Evolutionary conservation across 2,113 vertebrate species (phyloP).

Genomic region (Psilopogon haemacephalus): DNA sequence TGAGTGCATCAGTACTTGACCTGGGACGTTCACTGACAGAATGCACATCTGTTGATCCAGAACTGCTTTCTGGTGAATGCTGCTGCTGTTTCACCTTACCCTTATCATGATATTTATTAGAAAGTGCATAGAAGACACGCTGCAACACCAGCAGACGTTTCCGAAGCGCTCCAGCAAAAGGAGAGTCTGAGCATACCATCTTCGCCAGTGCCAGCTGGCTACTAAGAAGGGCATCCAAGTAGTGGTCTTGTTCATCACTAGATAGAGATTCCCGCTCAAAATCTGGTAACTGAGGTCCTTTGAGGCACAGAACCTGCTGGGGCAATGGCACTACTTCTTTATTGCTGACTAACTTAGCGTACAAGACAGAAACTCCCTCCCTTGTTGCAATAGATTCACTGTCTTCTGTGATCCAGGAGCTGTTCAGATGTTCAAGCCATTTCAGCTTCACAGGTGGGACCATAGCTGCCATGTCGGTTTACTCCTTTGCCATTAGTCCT

Average conservation of each 20-base stretch:
- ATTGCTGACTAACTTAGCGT: slow-evolving; percentile 91
- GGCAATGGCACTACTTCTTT: slow-evolving; percentile 95
- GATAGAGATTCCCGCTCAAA: slow-evolving; percentile 96
- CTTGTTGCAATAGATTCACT: slow-evolving; percentile 96
- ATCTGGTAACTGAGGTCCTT: slow-evolving; percentile 96
- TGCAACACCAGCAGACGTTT: slow-evolving; percentile 94
- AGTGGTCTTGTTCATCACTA: slow-evolving; percentile 98
- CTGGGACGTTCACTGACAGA: slow-evolving; percentile 91
- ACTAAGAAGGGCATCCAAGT: slow-evolving; percentile 94
- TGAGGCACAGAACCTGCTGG: slow-evolving; percentile 96
- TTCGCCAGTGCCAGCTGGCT: slow-evolving; percentile 97
- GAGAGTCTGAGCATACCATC: slow-evolving; percentile 98
- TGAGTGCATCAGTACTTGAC: slow-evolving; percentile 93
- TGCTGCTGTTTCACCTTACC: slow-evolving; percentile 96
- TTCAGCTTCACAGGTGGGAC: slow-evolving; percentile 97
- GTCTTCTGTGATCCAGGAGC: slow-evolving; percentile 98
- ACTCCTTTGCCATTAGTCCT: slow-evolving; percentile 90
- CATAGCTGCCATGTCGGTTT: slow-evolving; percentile 90
- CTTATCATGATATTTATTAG: slow-evolving; percentile 97
- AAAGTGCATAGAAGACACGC: slow-evolving; percentile 95
- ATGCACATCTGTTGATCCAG: slow-evolving; percentile 87
- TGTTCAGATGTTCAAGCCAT: slow-evolving; percentile 98
- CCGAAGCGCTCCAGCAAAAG: slow-evolving; percentile 91
- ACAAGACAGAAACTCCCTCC: slow-evolving; percentile 91
- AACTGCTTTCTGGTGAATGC: slow-evolving; percentile 90